These are phyloP conservation scores for Ceratina japonica DNA, from an alignment of 1,140 invertebrate species.

Conservation along the genomic window DNA sequence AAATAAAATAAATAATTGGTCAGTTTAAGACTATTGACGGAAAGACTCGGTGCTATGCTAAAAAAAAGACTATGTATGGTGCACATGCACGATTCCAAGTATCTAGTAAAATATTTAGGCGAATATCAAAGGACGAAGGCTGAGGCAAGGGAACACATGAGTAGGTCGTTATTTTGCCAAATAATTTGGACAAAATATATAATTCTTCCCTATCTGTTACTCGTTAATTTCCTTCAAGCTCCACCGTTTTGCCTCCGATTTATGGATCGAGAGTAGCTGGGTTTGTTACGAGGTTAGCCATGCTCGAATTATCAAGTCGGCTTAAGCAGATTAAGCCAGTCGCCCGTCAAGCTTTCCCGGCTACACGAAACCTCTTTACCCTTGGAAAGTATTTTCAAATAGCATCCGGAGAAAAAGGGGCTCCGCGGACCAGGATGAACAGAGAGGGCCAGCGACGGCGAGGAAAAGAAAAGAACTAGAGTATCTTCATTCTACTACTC, in stretches of 20 bases:
- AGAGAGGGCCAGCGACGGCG: neutral
- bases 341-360: constrained; percentile 63
- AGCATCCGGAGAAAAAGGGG: constrained; percentile 52
- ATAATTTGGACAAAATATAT: no score
- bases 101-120: constrained; percentile 44
- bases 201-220: constrained; percentile 76
- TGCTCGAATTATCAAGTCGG: constrained; percentile 71
- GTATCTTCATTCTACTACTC: constrained; percentile 46
- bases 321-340: constrained; percentile 64
- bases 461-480: constrained; percentile 24
- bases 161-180: constrained; percentile 65
- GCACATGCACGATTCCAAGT: neutral
- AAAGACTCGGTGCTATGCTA: no score
- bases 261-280: constrained; percentile 71
- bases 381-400: constrained; percentile 67
- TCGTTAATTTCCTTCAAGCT: constrained; percentile 71
- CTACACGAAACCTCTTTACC: constrained; percentile 51
- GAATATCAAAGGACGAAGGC: constrained; percentile 71
- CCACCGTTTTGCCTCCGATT: constrained; percentile 77
- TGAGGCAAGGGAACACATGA: constrained; percentile 65
- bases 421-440: neutral
- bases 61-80: no score
- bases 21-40: no score
- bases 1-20: no score
- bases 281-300: constrained; percentile 71